These are phyloP conservation scores for Coranthus polyacanthus DNA, from an alignment of 2,797 vertebrate species.

Conservation along the genomic window DNA sequence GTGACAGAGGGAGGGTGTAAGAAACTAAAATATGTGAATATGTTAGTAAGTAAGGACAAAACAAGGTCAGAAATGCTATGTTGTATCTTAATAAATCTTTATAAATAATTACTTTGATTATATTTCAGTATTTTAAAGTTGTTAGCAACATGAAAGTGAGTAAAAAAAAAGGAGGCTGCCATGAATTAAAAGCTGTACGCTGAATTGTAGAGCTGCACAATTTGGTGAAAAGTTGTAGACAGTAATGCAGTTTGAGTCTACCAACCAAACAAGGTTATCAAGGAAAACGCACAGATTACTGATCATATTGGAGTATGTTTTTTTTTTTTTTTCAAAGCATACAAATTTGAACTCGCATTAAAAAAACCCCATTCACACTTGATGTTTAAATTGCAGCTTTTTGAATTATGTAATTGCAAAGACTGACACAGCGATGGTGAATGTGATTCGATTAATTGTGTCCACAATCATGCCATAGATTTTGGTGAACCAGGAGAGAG, in stretches of 20 bases:
- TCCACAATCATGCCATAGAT: slow-evolving; percentile 12
- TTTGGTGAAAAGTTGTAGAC: too few relatives aligned
- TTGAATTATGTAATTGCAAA: too few relatives aligned
- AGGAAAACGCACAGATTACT: too few relatives aligned
- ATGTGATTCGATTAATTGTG: neutral
- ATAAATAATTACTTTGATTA: neutral
- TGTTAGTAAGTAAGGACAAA: neutral
- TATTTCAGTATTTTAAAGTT: slow-evolving; percentile 6
- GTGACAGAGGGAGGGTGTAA: neutral
- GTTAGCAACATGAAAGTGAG: slow-evolving; percentile 1
- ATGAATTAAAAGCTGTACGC: slow-evolving; percentile 8
- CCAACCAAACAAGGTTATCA: too few relatives aligned
- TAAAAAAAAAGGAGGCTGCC: neutral
- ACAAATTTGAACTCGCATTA: slow-evolving; percentile 4
- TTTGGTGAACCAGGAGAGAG: slow-evolving; percentile 1
- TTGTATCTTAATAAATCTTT: slow-evolving; percentile 14
- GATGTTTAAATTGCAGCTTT: too few relatives aligned
- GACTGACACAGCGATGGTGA: too few relatives aligned
- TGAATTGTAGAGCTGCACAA: neutral
- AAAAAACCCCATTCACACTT: too few relatives aligned
- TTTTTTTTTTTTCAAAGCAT: neutral
- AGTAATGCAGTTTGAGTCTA: too few relatives aligned
- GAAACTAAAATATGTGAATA: neutral
- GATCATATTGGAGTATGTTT: too few relatives aligned
- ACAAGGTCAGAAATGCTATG: slow-evolving; percentile 5